phyloP scores from a whole-genome alignment of 1,140 invertebrate genomes.

The Calliphora vicina region DNA sequence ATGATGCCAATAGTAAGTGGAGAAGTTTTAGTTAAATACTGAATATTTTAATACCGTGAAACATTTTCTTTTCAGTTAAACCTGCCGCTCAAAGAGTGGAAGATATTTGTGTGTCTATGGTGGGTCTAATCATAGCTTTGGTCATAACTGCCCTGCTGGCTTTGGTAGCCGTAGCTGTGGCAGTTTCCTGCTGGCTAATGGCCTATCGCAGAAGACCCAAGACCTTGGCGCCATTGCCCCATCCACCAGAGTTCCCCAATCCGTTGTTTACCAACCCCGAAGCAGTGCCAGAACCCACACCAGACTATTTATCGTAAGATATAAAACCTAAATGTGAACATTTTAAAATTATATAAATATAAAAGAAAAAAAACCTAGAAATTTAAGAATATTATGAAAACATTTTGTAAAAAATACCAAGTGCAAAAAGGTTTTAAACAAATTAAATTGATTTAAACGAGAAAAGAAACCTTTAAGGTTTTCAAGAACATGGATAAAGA shows the following conservation, averaged over 20 bases:
- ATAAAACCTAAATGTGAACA: neutral
- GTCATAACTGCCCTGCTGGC: conserved; percentile 91
- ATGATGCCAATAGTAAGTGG: conserved; percentile 75
- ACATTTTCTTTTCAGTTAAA: conserved; percentile 55
- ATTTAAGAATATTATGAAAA: conserved; percentile 37
- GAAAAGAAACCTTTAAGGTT: conserved; percentile 6
- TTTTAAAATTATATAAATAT: conserved; percentile 35
- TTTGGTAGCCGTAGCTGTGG: conserved; percentile 90
- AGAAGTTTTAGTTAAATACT: neutral
- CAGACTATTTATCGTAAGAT: conserved; percentile 61
- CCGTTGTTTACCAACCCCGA: conserved; percentile 88
- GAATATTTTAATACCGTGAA: no score
- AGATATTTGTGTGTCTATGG: conserved; percentile 92
- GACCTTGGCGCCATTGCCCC: conserved; percentile 85
- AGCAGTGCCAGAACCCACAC: conserved; percentile 65
- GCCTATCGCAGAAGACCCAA: conserved; percentile 88
- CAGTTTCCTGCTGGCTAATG: conserved; percentile 94
- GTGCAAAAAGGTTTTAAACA: conserved; percentile 57
- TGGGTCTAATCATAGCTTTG: conserved; percentile 89
- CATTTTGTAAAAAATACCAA: conserved; percentile 49
- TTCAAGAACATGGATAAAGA: conserved; percentile 26
- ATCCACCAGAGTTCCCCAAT: conserved; percentile 94
- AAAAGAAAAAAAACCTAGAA: conserved; percentile 38
- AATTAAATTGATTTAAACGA: neutral
- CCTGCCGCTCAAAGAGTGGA: conserved; percentile 74